A percentile compares a stretch with the other conserved stretches of the same genome.
These are phyloP conservation scores for Isichthys henryi DNA, from an alignment of 2,113 vertebrate genomes.

Conservation along the genomic window DNA sequence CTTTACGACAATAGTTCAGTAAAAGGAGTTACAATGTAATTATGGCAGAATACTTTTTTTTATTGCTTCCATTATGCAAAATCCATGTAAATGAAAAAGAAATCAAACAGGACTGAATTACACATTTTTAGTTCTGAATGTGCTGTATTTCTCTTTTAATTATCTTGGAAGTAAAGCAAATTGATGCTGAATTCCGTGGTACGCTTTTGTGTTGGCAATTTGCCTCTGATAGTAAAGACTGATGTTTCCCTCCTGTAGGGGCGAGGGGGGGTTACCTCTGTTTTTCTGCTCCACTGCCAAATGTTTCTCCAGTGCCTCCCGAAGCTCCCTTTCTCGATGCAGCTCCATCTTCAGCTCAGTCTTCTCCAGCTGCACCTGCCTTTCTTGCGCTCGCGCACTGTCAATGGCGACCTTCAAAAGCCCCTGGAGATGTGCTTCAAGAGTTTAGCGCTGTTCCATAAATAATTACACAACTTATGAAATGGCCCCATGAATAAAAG, in stretches of 20 bases:
- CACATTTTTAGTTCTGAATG: not conserved
- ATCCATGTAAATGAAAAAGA: not conserved
- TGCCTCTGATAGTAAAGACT: not conserved
- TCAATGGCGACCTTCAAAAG: constrained; percentile 97
- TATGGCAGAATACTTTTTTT: not conserved
- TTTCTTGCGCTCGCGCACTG: constrained; percentile 93
- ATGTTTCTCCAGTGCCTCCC: constrained; percentile 94
- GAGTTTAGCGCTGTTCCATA: not conserved
- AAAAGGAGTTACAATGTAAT: not conserved
- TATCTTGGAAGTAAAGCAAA: not conserved
- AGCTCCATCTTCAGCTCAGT: constrained; percentile 98
- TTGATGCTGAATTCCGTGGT: not conserved
- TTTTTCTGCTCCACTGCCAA: constrained; percentile 95
- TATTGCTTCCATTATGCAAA: not conserved
- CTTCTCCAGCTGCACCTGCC: constrained; percentile 96
- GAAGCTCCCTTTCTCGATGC: constrained; percentile 87
- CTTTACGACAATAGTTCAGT: not conserved
- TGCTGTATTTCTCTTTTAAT: not conserved
- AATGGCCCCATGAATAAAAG: not conserved
- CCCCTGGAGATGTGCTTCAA: constrained; percentile 64
- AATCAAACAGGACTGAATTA: not conserved
- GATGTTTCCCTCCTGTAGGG: not conserved
- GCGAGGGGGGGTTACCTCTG: constrained; percentile 66
- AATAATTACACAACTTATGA: not conserved
- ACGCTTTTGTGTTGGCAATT: not conserved